These are phyloP conservation scores for Callipepla californica DNA, from an alignment of 2,113 vertebrate genomes.

Conservation along the genomic window DNA sequence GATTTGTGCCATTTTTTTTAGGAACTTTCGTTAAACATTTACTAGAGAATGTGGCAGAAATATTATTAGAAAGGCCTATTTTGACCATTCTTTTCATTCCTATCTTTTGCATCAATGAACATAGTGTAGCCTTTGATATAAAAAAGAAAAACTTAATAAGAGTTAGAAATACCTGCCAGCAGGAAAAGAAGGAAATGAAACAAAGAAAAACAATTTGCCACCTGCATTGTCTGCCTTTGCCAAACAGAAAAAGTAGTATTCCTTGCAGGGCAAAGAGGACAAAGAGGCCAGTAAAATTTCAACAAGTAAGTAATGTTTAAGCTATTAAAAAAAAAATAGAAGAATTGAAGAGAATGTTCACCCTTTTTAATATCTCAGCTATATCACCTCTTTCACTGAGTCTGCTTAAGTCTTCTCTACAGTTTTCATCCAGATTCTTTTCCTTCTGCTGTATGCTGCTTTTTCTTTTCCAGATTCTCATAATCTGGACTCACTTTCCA, in stretches of 20 bases:
- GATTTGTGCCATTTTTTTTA: accelerated
- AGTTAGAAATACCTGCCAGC: neutral
- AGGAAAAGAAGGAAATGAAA: constrained; percentile 34
- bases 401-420: neutral
- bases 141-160: neutral
- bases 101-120: neutral
- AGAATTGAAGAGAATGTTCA: neutral
- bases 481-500: neutral
- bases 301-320: neutral
- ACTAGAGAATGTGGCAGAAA: neutral
- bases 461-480: neutral
- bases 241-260: neutral
- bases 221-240: neutral
- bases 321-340: neutral
- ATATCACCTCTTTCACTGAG: neutral
- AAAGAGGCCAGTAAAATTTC: neutral
- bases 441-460: neutral
- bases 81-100: neutral
- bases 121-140: neutral
- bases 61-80: neutral
- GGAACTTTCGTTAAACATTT: neutral
- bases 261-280: neutral
- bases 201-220: neutral
- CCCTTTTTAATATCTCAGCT: neutral
- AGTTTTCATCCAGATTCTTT: neutral